Evolutionary conservation across 1,140 invertebrate genomes (phyloP).

Genomic region (Adoxophyes honmai): DNA sequence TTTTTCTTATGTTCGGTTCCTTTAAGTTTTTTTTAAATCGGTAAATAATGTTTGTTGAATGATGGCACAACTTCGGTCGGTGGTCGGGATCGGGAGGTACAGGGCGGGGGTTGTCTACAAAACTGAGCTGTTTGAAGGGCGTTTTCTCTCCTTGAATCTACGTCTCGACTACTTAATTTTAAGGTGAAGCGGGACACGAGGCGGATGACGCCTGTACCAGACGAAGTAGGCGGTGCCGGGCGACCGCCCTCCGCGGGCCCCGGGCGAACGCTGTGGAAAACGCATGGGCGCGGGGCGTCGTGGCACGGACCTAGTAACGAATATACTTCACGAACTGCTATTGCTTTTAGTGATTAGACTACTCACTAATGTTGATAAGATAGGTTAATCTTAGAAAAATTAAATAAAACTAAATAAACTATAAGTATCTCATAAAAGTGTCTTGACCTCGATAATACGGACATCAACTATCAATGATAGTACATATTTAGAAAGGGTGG

Average conservation of each 20-base stretch:
- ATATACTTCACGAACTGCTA: constrained; percentile 72
- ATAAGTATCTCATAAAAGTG: too few species aligned
- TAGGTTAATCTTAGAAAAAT: not conserved
- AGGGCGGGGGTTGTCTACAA: not conserved
- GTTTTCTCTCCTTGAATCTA: constrained; percentile 48
- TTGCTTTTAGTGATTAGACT: constrained; percentile 54
- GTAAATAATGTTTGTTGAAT: too few species aligned
- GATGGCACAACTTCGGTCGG: too few species aligned
- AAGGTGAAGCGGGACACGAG: constrained; percentile 65
- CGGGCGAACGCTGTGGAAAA: constrained; percentile 58
- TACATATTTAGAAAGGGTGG: too few species aligned
- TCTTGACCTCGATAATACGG: too few species aligned
- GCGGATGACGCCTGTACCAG: constrained; percentile 69
- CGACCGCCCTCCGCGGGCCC: constrained; percentile 69
- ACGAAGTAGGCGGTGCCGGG: constrained; percentile 71
- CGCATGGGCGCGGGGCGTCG: constrained; percentile 67
- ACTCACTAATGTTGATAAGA: constrained; percentile 45
- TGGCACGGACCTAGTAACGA: constrained; percentile 65
- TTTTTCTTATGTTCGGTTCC: too few species aligned
- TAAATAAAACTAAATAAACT: not conserved
- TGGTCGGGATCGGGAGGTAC: not conserved
- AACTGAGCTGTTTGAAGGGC: constrained; percentile 39
- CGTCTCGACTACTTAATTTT: constrained; percentile 40
- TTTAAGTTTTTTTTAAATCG: too few species aligned
- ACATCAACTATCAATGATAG: too few species aligned